Conservation (phyloP, 1,140 invertebrate species). For the Aphelenchoides fujianensis region DNA sequence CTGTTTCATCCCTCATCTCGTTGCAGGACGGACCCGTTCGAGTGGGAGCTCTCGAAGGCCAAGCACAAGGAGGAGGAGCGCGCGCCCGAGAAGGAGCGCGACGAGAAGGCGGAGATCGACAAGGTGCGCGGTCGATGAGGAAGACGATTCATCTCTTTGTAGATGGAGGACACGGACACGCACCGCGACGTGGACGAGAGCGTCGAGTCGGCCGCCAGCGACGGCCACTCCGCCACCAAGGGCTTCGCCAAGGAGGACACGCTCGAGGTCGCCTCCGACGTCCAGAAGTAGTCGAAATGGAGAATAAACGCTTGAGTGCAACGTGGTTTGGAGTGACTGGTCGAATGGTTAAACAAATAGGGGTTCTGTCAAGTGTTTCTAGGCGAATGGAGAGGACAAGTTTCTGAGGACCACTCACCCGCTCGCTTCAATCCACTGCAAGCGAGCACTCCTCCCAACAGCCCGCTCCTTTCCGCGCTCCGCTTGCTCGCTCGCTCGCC, state of each 20-base stretch:
- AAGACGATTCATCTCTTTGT: slow-evolving; percentile 3
- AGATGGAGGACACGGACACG: slow-evolving; percentile 42
- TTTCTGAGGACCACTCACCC: too few species aligned
- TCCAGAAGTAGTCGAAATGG: too few species aligned
- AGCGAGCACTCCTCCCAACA: too few species aligned
- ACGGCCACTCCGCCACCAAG: slow-evolving; percentile 88
- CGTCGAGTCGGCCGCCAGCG: slow-evolving; percentile 79
- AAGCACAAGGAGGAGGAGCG: slow-evolving; percentile 24
- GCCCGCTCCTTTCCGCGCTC: too few species aligned
- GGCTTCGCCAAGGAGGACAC: slow-evolving; percentile 40
- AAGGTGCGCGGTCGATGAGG: slow-evolving; percentile 16
- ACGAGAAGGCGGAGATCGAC: slow-evolving; percentile 42
- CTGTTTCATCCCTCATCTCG: neutral
- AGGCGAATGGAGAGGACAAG: too few species aligned
- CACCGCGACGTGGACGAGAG: slow-evolving; percentile 86
- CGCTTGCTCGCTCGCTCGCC: too few species aligned
- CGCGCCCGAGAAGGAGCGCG: slow-evolving; percentile 23
- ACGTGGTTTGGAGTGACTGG: too few species aligned
- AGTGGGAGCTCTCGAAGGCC: slow-evolving; percentile 36
- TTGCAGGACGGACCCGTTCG: slow-evolving; percentile 49
- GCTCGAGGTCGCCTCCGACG: slow-evolving; percentile 70
- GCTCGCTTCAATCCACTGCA: too few species aligned
- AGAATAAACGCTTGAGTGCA: too few species aligned
- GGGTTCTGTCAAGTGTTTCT: too few species aligned
- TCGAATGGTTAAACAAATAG: too few species aligned